Conservation (phyloP, 2,113 vertebrate genomes). For the Taurulus bubalis region DNA sequence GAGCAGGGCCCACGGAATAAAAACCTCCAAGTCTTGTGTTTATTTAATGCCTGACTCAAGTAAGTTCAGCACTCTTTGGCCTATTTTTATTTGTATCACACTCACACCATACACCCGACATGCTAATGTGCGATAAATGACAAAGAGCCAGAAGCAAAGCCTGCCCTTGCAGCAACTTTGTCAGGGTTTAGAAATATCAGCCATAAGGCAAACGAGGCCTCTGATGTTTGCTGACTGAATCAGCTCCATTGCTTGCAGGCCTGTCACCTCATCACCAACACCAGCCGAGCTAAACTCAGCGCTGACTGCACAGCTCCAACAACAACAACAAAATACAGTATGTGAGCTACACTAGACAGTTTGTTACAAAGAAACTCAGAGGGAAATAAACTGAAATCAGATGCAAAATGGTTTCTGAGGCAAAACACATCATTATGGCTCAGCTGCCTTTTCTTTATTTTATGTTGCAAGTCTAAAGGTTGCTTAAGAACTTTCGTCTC, state of each 20-base stretch:
- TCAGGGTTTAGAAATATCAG: conserved; percentile 40
- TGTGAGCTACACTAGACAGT: neutral
- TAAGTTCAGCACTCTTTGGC: conserved; percentile 1
- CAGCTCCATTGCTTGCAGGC: conserved; percentile 57
- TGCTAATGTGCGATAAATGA: conserved; percentile 69
- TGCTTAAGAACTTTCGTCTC: neutral
- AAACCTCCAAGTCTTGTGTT: conserved; percentile 4
- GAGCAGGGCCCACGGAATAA: neutral
- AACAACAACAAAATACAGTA: neutral
- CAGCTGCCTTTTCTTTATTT: conserved; percentile 26
- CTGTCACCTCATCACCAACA: conserved; percentile 68
- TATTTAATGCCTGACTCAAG: conserved; percentile 25
- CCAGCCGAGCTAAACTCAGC: conserved; percentile 37
- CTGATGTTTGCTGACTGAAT: conserved; percentile 64
- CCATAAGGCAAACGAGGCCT: conserved; percentile 27
- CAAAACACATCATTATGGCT: conserved; percentile 46
- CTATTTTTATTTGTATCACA: conserved; percentile 47
- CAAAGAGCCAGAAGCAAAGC: conserved; percentile 51
- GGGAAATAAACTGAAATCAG: conserved; percentile 40
- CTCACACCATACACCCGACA: conserved; percentile 36
- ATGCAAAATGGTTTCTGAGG: conserved; percentile 58
- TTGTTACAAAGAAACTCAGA: conserved; percentile 8
- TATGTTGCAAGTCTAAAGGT: neutral
- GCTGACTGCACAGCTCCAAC: conserved; percentile 12
- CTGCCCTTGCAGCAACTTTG: conserved; percentile 52